phyloP scores from a whole-genome alignment of 2,113 vertebrate species.

The Copsychus sechellarum region DNA sequence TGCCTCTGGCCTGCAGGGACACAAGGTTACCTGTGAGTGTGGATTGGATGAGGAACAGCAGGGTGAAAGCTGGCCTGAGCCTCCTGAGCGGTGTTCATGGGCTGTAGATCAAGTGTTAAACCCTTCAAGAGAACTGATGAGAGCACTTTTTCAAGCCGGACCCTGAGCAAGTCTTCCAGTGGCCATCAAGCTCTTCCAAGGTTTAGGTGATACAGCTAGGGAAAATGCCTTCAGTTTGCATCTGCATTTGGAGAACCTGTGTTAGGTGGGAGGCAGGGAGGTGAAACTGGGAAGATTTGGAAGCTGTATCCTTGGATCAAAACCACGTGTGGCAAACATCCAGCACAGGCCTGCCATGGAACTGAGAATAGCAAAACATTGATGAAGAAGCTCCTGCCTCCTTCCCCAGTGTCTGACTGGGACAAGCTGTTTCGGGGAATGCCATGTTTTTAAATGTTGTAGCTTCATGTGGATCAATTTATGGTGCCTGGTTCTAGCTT shows the following conservation, averaged over 20 bases:
- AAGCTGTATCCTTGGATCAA: neutral
- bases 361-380: neutral
- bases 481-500: neutral
- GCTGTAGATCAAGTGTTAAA: neutral
- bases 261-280: neutral
- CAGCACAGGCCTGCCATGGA: neutral
- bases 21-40: neutral
- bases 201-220: neutral
- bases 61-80: neutral
- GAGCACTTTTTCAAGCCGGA: neutral
- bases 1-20: neutral
- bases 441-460: rapidly evolving
- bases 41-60: neutral
- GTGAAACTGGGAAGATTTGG: neutral
- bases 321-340: neutral
- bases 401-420: neutral
- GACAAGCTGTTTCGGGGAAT: neutral
- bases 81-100: neutral
- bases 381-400: neutral
- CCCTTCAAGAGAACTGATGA: neutral
- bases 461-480: neutral
- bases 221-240: neutral
- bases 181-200: neutral
- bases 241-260: neutral
- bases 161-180: neutral